phyloP scores from a whole-genome alignment of 2,113 vertebrate species.

The Rhegmatorhina hoffmannsi region DNA sequence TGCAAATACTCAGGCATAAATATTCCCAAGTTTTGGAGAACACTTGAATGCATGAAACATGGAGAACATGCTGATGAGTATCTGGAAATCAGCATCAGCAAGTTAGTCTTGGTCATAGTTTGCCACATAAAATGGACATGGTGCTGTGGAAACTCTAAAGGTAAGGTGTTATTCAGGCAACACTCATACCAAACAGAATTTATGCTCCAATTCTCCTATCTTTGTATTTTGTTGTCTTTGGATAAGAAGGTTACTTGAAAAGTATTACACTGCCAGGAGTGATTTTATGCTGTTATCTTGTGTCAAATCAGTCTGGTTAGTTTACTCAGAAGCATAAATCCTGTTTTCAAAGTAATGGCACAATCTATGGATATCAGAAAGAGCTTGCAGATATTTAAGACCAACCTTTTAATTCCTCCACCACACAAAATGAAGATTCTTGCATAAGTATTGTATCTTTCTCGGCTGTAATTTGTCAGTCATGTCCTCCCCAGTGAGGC shows the following conservation, averaged over 20 bases:
- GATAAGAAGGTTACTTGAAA: not conserved
- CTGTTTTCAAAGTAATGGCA: slow-evolving; percentile 19
- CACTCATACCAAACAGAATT: not conserved
- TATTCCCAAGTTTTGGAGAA: not conserved
- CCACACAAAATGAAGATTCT: not conserved
- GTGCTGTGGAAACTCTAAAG: not conserved
- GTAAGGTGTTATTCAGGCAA: not conserved
- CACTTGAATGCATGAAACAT: not conserved
- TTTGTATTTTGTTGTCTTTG: not conserved
- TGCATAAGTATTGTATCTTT: not conserved
- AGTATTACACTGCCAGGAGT: not conserved
- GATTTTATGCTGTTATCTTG: not conserved
- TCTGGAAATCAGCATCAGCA: not conserved
- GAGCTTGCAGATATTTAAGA: not conserved
- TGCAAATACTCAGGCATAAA: not conserved
- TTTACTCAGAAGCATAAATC: slow-evolving; percentile 7
- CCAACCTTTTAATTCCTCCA: not conserved
- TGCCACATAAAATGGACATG: not conserved
- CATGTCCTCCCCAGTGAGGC: not conserved
- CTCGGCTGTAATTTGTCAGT: not conserved
- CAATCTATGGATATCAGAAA: not conserved
- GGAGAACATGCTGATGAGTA: not conserved
- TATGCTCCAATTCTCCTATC: not conserved
- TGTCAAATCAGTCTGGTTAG: not conserved
- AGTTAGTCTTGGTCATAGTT: not conserved